Base-by-base conservation (phyloP, 2,888 invertebrate species). In the Sycophila texana region DNA sequence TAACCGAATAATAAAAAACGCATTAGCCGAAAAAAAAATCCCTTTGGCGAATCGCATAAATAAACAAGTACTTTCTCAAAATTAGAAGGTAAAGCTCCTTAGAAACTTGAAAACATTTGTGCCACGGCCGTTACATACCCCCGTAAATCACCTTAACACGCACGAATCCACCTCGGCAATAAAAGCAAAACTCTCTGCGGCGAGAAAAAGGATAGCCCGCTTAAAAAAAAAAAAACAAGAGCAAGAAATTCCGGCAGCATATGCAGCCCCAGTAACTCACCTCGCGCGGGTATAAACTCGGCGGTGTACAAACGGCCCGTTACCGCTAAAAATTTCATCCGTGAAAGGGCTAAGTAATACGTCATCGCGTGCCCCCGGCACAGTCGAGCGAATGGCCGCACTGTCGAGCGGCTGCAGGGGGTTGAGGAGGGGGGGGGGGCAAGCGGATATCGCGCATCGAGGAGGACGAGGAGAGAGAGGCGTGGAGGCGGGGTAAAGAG, bases 301-400 rank as follows among this genome's bases (percentile, higher is more conserved):
- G 53, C 16, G 39, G 30, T 22, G 16, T 47, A 58, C 77, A 63
- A 57, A 39, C n/a, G n/a, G n/a, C 47, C 26, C 39, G 10, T 7
- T 39, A 7, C 39, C 49, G 60, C 47, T 66, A 53, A 75, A 79
- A 72, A 79, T 72, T 79, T 71, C 74, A 79, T 63, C n/a, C 75
- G 58, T n/a, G n/a, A 66, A 66, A 66, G 49, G 60, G 47, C 71
- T 60, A 53, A 72, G 72, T 76, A 72, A 79, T 79, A 58, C 53
- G 57, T 79, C 66, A 72, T 79, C 68, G 65, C 53, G 61, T 16
- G 7, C 22, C 18, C 4, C 39, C 39, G 57, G 4, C 22, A 20
- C n/a, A 55, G 57, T 7, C 10, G 39, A 39, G 39, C 10, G 39
- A 39, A 39, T 7, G 39, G 39, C 39, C 39, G 7, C 39, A 39